Base-by-base conservation (phyloP, 1,140 invertebrate genomes). In the Philopotamus ludificatus region DNA sequence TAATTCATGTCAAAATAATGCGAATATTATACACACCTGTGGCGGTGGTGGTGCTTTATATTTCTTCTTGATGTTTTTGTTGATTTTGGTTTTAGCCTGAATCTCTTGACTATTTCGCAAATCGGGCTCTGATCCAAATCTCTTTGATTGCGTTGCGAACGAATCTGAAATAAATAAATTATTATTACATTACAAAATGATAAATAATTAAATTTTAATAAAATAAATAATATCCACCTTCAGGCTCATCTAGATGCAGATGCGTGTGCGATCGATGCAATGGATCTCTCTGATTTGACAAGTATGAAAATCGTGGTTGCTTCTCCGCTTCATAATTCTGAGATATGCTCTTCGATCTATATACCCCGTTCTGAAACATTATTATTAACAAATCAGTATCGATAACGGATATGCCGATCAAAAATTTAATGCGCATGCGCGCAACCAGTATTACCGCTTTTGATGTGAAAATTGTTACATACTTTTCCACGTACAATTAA, bases 101-200 rank as follows among this genome's bases (percentile, higher is more conserved):
- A 72, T 74, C 59, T 81, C 76, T 54, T 79, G 75, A 71, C 80
- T 78, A 63, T 76, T 72, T 41, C 79, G 73, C 3, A 91, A 73
- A 73, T 91, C 88, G 4, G 89, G 89, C 74, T 90, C 89, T 49
- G 88, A 90, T 12, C 85, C 88, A 73, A 87, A 90, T 67, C 81
- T 80, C 71, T 85, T 84, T n/a, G 68, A 66, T 25, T 70, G 68
- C 16, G 42, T 55, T 20, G 47, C 64, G 54, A 70, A 70, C n/a
- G 68, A 63, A 47, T 70, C 68, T 70, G 21, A 49, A 73, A 73
- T 71, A 74, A 67, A 34, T 63, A n/a, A 60, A 66, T 50, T 63
- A 34, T 34, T 34, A 34, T 34, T 4, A 34, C 28, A 34, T 7
- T 34, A 4, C 12, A 34, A 34, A 7, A 34, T 34, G 28, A 34